Base-by-base conservation (phyloP, 2,888 invertebrate species). In the Diogma glabrata region DNA sequence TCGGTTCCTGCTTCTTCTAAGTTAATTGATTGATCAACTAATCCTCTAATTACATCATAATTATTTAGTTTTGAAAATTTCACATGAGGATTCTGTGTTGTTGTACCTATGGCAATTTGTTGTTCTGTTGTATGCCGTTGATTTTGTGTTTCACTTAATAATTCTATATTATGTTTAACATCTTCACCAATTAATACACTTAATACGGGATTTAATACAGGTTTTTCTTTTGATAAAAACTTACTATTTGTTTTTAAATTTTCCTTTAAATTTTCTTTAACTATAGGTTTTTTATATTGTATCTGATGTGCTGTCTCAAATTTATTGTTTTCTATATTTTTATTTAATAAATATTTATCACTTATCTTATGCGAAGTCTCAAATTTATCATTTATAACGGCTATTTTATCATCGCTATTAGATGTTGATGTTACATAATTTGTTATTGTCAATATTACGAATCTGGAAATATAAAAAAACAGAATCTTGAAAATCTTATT, bases 281-380 rank as follows among this genome's bases (percentile, higher is more conserved):
- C 54, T 5, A 52, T 52, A 14, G 54, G 53, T 23, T 49, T 22
- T 54, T 55, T 54, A 46, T 53, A 51, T 23, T 47, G 45, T 26
- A 69, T 67, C 53, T 61, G 63, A 47, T 69, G 69, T 9, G 69
- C 56, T 12, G 69, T 69, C 26, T 66, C 62, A 54, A 67, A 68
- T 12, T 59, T 61, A 33, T 23, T 45, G 23, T 45, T 45, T 45
- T 14, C 12, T n/a, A 22, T 23, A 45, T 23, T 40, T 20, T 40
- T 19, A 19, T 20, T 40, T 12, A 20, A 20, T 20, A 40, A 20
- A 40, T 19, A 40, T n/a, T n/a, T n/a, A n/a, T n/a, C n/a, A 20
- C 40, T 20, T 57, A 82, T 74, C 68, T 85, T 86, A 63, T 86
- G 86, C 3, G 85, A 74, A 3, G 84, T 82, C 67, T 84, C 84